These are phyloP conservation scores for Hydrotaea cyrtoneurina DNA, from an alignment of 2,888 invertebrate genomes.

Conservation along the genomic window DNA sequence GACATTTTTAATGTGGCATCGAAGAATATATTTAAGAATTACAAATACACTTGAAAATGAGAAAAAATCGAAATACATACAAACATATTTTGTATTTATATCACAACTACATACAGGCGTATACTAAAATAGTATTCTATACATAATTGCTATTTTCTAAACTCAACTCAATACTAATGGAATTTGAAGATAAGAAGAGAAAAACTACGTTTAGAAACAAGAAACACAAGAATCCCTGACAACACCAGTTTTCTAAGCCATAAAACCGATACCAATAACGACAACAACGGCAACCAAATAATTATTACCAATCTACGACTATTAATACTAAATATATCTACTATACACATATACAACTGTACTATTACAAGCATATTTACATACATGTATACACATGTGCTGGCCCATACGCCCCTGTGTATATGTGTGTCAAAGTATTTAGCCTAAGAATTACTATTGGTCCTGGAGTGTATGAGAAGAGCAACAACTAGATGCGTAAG, in stretches of 20 bases:
- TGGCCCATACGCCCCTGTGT: not conserved
- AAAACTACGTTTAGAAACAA: not conserved
- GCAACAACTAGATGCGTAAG: slow-evolving; percentile 46
- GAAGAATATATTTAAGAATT: not conserved
- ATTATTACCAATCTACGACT: not conserved
- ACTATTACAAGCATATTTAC: not conserved
- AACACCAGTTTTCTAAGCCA: slow-evolving; percentile 2
- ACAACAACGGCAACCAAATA: not conserved
- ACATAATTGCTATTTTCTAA: not conserved
- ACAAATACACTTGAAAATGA: not conserved
- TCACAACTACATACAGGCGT: not conserved
- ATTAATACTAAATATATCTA: not conserved
- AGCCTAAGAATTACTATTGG: not conserved
- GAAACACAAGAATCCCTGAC: not conserved
- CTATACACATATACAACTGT: not conserved
- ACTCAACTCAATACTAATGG: not conserved
- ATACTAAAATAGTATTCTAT: not conserved
- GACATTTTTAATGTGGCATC: not conserved
- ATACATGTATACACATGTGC: not conserved
- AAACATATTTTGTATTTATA: too few relatives aligned
- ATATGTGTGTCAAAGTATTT: not conserved
- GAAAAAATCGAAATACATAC: not conserved
- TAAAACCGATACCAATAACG: not conserved
- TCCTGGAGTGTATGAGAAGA: not conserved
- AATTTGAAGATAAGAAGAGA: not conserved